Conservation (phyloP, 2,888 invertebrate species). For the Meganola albula region DNA sequence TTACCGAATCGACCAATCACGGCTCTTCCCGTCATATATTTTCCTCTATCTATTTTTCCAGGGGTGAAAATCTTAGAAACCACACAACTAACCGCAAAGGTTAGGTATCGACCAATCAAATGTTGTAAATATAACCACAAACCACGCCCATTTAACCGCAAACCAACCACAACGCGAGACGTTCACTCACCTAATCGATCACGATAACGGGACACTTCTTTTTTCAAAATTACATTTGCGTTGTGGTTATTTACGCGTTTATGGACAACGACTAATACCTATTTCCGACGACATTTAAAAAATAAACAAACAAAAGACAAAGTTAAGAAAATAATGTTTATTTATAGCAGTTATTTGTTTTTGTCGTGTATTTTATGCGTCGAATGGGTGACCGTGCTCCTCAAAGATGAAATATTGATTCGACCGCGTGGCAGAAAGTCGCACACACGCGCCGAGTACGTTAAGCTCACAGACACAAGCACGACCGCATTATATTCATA, state of each 20-base stretch:
- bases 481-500: slow-evolving; percentile 76
- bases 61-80: slow-evolving; percentile 79
- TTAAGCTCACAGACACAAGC: slow-evolving; percentile 69
- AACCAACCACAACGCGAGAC: slow-evolving; percentile 79
- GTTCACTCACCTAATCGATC: slow-evolving; percentile 66
- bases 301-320: too few relatives aligned
- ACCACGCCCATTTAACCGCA: slow-evolving; percentile 81
- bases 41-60: slow-evolving; percentile 73
- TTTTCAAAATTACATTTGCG: slow-evolving; percentile 47
- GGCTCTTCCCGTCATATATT: slow-evolving; percentile 52
- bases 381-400: slow-evolving; percentile 43
- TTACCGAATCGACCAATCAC: slow-evolving; percentile 64
- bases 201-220: slow-evolving; percentile 50
- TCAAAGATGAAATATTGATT: slow-evolving; percentile 75
- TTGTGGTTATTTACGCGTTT: slow-evolving; percentile 41
- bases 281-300: too few relatives aligned
- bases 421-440: slow-evolving; percentile 56
- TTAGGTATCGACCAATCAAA: slow-evolving; percentile 78
- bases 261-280: too few relatives aligned
- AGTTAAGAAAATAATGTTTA: too few relatives aligned
- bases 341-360: slow-evolving; percentile 4
- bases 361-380: slow-evolving; percentile 16
- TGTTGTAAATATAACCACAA: slow-evolving; percentile 78
- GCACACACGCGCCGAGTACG: slow-evolving; percentile 49
- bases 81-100: slow-evolving; percentile 79